Evolutionary conservation across 2,888 invertebrate species (phyloP).

Genomic region (Philhelius pedissequus): DNA sequence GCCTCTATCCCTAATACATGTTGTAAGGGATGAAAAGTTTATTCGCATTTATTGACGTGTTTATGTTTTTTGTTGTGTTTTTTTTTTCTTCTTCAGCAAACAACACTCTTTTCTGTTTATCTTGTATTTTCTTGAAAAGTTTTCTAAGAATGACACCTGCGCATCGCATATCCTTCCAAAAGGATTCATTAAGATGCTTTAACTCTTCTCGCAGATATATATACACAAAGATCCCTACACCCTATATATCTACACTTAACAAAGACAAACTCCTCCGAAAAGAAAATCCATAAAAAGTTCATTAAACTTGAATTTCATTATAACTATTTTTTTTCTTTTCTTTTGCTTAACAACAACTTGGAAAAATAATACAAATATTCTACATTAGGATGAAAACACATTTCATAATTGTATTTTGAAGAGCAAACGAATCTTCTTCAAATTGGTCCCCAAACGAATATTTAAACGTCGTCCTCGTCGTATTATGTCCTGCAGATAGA

Average conservation of each 20-base stretch:
- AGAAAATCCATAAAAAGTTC: constrained; percentile 18
- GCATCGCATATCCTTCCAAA: not conserved
- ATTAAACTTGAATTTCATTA: not conserved
- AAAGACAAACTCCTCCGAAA: too few species aligned
- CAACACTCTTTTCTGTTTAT: constrained; percentile 2
- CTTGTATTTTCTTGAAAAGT: not conserved
- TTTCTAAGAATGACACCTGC: constrained; percentile 18
- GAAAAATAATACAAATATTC: constrained; percentile 10
- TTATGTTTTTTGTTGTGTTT: not conserved
- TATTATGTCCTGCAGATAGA: constrained; percentile 9
- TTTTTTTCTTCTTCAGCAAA: not conserved
- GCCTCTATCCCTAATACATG: not conserved
- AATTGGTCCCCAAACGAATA: constrained; percentile 12
- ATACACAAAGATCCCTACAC: not conserved
- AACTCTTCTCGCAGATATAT: not conserved
- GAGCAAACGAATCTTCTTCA: not conserved
- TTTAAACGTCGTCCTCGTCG: not conserved
- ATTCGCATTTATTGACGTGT: not conserved
- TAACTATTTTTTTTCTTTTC: not conserved
- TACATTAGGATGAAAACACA: not conserved
- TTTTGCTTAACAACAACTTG: not conserved
- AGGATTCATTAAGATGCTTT: constrained; percentile 1
- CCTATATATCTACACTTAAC: too few species aligned
- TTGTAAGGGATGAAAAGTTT: not conserved
- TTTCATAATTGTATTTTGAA: constrained; percentile 10